A percentile compares a stretch with the other conserved stretches of the same genome.
Conservation (phyloP, 2,113 vertebrate species). For the Pelusios castaneus region DNA sequence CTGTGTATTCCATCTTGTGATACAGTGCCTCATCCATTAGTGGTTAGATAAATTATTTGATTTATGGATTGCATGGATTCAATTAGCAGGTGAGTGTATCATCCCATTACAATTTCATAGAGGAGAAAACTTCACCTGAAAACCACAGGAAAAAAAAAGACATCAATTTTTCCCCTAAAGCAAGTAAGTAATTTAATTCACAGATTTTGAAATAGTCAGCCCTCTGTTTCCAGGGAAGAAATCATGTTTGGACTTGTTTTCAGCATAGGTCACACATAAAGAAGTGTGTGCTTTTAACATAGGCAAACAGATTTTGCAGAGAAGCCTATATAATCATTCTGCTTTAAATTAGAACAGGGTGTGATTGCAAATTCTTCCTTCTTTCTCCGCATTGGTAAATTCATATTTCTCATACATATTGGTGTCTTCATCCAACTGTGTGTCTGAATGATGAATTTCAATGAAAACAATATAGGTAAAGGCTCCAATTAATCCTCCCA, state of each 20-base stretch:
- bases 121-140: background rate
- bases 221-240: background rate
- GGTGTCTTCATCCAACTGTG: conserved; percentile 68
- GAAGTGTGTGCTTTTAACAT: background rate
- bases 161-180: background rate
- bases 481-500: conserved; percentile 87
- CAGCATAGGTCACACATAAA: background rate
- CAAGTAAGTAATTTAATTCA: background rate
- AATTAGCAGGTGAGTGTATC: conserved; percentile 34
- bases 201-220: background rate
- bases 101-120: background rate
- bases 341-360: background rate
- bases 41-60: conserved; percentile 11
- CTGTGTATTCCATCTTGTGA: background rate
- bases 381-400: conserved; percentile 70
- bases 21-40: conserved; percentile 31
- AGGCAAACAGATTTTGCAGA: background rate
- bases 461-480: conserved; percentile 86
- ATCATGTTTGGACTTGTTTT: background rate
- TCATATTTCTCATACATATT: conserved; percentile 86
- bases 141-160: background rate
- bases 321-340: background rate
- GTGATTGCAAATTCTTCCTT: background rate
- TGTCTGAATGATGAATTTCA: conserved; percentile 87
- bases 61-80: conserved; percentile 3